Percentiles rank a stretch among this genome's conserved stretches.
phyloP scores from a whole-genome alignment of 2,888 invertebrate genomes.

The Argyresthia albistria region DNA sequence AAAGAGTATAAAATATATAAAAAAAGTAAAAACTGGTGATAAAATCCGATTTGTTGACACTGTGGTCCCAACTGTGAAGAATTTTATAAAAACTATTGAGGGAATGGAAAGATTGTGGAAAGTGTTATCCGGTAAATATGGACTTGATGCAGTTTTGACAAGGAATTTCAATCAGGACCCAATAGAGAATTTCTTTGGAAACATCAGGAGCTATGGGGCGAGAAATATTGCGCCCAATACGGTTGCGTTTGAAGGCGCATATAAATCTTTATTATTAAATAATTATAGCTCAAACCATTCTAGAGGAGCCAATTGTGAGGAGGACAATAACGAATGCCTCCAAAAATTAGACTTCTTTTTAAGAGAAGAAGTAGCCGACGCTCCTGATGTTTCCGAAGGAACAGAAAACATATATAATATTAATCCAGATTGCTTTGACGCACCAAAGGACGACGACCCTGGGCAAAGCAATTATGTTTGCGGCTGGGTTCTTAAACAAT shows the following conservation, averaged over 20 bases:
- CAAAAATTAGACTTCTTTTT: slow-evolving; percentile 2
- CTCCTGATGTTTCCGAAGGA: not conserved
- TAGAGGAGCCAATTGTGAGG: slow-evolving; percentile 1
- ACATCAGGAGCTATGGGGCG: slow-evolving; percentile 12
- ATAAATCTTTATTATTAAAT: slow-evolving; percentile 4
- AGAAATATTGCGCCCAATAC: slow-evolving; percentile 4
- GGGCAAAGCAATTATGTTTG: slow-evolving; percentile 1
- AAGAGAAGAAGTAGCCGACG: not conserved
- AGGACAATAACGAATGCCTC: not conserved
- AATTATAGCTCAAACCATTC: slow-evolving; percentile 1
- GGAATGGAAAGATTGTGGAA: slow-evolving; percentile 16
- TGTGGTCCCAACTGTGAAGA: slow-evolving; percentile 15
- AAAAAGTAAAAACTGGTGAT: not conserved
- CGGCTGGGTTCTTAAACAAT: not conserved
- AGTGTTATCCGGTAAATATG: slow-evolving; percentile 15
- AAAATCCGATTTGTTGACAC: slow-evolving; percentile 11
- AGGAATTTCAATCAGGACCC: slow-evolving; percentile 21
- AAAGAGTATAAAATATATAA: slow-evolving; percentile 1
- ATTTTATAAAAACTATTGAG: slow-evolving; percentile 22
- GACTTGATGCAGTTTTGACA: slow-evolving; percentile 16
- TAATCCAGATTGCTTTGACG: not conserved
- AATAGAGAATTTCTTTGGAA: slow-evolving; percentile 21
- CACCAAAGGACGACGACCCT: not conserved
- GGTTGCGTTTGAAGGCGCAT: slow-evolving; percentile 1
- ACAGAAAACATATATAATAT: no score